Percentiles rank a stretch among this genome's conserved stretches.
Evolutionary conservation across 2,113 vertebrate genomes (phyloP).

Genomic region (Anarhynchus alexandrinus): DNA sequence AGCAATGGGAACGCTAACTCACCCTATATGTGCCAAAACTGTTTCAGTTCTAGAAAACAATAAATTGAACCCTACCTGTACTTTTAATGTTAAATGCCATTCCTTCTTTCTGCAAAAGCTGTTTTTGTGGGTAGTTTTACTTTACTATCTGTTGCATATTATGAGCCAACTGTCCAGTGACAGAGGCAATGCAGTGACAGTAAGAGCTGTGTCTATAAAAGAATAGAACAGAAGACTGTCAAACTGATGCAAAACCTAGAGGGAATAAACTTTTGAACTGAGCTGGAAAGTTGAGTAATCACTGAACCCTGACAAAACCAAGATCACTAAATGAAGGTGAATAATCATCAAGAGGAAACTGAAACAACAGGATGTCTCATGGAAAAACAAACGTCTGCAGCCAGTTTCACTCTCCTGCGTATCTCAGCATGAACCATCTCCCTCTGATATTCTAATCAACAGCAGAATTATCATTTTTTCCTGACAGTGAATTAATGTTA

Average conservation of each 20-base stretch:
- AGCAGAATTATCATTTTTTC: neutral
- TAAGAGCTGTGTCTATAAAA: neutral
- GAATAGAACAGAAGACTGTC: neutral
- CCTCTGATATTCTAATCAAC: neutral
- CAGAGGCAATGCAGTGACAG: neutral
- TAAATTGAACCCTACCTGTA: neutral
- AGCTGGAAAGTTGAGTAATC: neutral
- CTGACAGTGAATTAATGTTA: neutral
- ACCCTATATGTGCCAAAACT: neutral
- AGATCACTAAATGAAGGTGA: neutral
- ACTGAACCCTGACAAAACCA: neutral
- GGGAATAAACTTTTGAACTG: conserved; percentile 15
- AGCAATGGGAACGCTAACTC: neutral
- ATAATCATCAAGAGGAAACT: neutral
- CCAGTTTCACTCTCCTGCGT: neutral
- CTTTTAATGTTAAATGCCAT: neutral
- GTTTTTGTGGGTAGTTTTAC: neutral
- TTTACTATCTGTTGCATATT: neutral
- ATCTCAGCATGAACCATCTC: neutral
- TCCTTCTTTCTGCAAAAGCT: neutral
- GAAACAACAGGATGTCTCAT: neutral
- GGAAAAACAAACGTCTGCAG: neutral
- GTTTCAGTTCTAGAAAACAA: neutral
- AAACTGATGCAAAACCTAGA: neutral
- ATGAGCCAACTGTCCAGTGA: neutral